A percentile compares a stretch with the other conserved stretches of the same genome.
These are phyloP conservation scores for Pogona vitticeps DNA, from an alignment of 2,113 vertebrate genomes.

Conservation along the genomic window DNA sequence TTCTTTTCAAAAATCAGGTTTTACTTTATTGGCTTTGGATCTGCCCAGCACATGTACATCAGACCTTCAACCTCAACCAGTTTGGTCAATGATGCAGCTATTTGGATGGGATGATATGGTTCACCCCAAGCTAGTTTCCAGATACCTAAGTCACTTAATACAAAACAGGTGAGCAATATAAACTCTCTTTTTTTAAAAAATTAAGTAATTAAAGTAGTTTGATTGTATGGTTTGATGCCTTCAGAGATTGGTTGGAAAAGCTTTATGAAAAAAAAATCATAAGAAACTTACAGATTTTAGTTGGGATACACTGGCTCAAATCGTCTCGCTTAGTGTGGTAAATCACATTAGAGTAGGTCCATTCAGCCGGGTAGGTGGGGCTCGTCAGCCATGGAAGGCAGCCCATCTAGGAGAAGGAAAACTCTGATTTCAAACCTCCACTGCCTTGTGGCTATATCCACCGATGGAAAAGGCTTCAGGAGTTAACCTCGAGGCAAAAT, in stretches of 20 bases:
- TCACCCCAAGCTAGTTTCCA: constrained; percentile 86
- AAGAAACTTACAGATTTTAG: neutral
- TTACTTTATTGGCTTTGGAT: constrained; percentile 90
- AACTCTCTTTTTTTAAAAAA: neutral
- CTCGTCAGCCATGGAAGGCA: too few relatives aligned
- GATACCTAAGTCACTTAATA: constrained; percentile 91
- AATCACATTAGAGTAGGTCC: too few relatives aligned
- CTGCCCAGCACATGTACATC: constrained; percentile 86
- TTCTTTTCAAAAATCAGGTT: constrained; percentile 79
- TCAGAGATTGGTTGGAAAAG: neutral
- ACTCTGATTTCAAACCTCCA: too few relatives aligned
- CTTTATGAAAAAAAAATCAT: neutral
- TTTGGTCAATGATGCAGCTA: constrained; percentile 86
- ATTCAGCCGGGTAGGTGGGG: too few relatives aligned
- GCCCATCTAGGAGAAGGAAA: too few relatives aligned
- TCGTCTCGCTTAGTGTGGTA: too few relatives aligned
- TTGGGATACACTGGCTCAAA: too few relatives aligned
- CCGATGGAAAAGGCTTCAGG: too few relatives aligned
- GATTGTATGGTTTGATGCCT: neutral
- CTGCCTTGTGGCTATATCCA: too few relatives aligned
- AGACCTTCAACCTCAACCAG: constrained; percentile 91
- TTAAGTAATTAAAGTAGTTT: neutral
- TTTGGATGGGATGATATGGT: constrained; percentile 98
- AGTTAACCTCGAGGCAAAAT: too few relatives aligned
- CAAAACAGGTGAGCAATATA: constrained; percentile 85